Evolutionary conservation across 2,888 invertebrate genomes (phyloP).

Genomic region (Sepioteuthis lessoniana): DNA sequence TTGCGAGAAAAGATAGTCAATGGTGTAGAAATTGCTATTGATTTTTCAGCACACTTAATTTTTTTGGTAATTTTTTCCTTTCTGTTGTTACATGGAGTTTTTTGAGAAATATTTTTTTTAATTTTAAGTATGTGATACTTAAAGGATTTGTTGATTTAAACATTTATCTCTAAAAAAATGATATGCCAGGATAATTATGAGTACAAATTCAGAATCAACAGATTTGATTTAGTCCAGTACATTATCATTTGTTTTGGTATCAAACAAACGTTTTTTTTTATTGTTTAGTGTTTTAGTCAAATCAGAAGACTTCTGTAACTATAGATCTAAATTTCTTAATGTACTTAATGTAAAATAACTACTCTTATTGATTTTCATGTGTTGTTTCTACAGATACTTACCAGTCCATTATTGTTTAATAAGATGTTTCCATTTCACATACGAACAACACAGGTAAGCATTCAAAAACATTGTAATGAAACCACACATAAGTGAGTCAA

Average conservation of each 20-base stretch:
- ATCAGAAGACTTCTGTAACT: too few relatives aligned
- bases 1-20: constrained; percentile 84
- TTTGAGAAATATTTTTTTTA: too few relatives aligned
- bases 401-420: constrained; percentile 89
- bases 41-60: constrained; percentile 82
- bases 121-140: too few relatives aligned
- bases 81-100: not conserved
- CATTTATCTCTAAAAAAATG: too few relatives aligned
- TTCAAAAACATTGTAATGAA: not conserved
- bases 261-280: too few relatives aligned
- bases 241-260: too few relatives aligned
- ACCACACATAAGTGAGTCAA: not conserved
- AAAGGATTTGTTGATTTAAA: not conserved
- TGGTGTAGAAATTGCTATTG: constrained; percentile 81
- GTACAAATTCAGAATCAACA: too few relatives aligned
- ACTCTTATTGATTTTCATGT: not conserved
- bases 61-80: constrained; percentile 79
- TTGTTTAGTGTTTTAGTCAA: too few relatives aligned
- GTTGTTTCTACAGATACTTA: constrained; percentile 81
- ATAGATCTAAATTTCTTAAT: not conserved
- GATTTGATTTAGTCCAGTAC: too few relatives aligned
- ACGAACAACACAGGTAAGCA: constrained; percentile 83
- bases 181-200: too few relatives aligned
- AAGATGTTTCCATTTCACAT: constrained; percentile 94
- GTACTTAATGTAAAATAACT: not conserved